Evolutionary conservation across 2,888 invertebrate genomes (phyloP).

Genomic region (Caenorhabditis imperialis): DNA sequence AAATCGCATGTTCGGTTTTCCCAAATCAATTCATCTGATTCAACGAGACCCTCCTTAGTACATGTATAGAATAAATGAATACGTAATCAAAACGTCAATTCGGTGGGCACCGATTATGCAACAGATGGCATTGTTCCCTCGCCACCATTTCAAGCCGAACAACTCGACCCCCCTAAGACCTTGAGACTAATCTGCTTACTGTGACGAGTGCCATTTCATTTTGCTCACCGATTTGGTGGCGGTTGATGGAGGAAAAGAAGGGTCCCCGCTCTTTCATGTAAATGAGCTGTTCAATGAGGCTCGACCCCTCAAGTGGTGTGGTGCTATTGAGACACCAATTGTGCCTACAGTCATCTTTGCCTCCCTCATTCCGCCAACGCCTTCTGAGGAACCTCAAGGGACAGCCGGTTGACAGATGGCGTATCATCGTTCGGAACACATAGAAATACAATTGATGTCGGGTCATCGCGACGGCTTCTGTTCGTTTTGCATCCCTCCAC

Average conservation of each 20-base stretch:
- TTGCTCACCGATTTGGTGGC: too few species aligned
- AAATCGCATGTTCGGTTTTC: too few species aligned
- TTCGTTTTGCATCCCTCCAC: background rate
- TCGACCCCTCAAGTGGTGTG: conserved; percentile 30
- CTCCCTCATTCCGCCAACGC: conserved; percentile 10
- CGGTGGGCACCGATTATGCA: conserved; percentile 46
- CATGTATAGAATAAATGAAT: conserved; percentile 52
- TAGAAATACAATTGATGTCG: conserved; percentile 42
- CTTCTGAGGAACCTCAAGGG: background rate
- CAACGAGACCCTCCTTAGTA: conserved; percentile 2
- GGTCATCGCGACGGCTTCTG: conserved; percentile 25
- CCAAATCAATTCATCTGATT: background rate
- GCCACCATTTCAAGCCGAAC: too few species aligned
- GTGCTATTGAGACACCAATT: conserved; percentile 46
- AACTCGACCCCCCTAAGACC: too few species aligned
- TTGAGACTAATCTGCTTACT: too few species aligned
- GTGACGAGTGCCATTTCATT: too few species aligned
- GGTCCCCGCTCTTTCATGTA: conserved; percentile 48
- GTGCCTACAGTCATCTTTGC: conserved; percentile 45
- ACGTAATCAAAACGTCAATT: conserved; percentile 39
- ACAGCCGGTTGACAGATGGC: conserved; percentile 52
- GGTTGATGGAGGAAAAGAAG: too few species aligned
- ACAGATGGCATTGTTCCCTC: conserved; percentile 46
- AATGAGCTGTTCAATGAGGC: conserved; percentile 51
- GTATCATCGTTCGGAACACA: conserved; percentile 23